Percentiles rank a stretch among this genome's conserved stretches.
phyloP scores from a whole-genome alignment of 2,113 vertebrate genomes.

The Corvus cornix region DNA sequence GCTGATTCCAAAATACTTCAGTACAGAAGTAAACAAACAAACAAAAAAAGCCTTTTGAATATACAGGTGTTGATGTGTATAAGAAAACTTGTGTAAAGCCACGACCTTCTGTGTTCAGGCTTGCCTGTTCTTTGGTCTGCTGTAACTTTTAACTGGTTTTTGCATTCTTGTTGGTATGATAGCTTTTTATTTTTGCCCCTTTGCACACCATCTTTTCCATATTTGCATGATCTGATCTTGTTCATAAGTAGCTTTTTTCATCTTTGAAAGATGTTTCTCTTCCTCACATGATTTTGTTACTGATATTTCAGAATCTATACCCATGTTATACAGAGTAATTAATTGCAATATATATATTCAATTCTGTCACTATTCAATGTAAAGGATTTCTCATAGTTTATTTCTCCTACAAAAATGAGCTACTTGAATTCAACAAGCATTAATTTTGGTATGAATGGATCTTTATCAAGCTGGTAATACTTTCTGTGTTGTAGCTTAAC shows the following conservation, averaged over 20 bases:
- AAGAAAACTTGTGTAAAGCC: background rate
- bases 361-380: background rate
- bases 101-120: background rate
- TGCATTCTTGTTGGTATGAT: background rate
- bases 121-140: background rate
- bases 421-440: background rate
- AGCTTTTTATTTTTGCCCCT: background rate
- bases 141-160: background rate
- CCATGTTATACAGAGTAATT: background rate
- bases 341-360: background rate
- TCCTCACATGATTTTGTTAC: background rate
- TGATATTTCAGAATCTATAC: background rate
- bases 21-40: background rate
- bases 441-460: background rate
- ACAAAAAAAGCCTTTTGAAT: background rate
- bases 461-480: background rate
- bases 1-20: background rate
- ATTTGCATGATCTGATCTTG: background rate
- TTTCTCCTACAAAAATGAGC: background rate
- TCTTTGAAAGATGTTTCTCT: background rate
- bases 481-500: background rate
- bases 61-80: background rate
- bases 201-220: background rate
- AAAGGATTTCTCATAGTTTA: background rate
- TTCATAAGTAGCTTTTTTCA: background rate